Evolutionary conservation across 2,113 vertebrate species (phyloP), one percentile per base, ranked within the genome.

Genomic region (Pitta sordida): DNA sequence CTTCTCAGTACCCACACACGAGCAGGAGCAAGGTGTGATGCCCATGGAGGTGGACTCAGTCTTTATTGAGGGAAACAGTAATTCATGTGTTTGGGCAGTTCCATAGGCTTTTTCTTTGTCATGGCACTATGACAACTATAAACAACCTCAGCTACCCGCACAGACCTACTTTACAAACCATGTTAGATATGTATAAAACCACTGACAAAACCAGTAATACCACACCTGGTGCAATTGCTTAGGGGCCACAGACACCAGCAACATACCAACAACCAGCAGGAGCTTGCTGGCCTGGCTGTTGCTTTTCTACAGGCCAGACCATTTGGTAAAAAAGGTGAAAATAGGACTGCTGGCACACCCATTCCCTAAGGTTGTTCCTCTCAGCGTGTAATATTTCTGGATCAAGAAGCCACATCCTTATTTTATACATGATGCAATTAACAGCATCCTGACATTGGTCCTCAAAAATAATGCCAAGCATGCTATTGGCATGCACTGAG

Each of bases 401-500:
- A 77, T 36, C 44, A 36, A 60, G 30, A 34, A 77, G 27, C 1
- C 0, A 0, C 3, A 6, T 20, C 16, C 17, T 71, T 86, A 20
- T 59, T 86, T 89, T 41, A 29, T 17, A 23, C 2, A 1, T 15
- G 24, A 52, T 27, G 30, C 9, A 14, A 52, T 84, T 49, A 58
- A 36, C 14, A 55, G 29, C 77, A 34, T 41, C 29, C 59, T 64
- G 58, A 68, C 30, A 44, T 55, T 7, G 0, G n/a, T 15, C 37
- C 43, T 49, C 56, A 49, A 30, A n/a, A 92, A 44, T 17, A 63
- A 80, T 86, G 22, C 17, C 44, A 14, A 13, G 34, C 0, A 0
- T 3, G 9, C 29, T 36, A 3, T 7, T 7, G 5, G 41, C 49
- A 36, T 3, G 2, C 1, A 0, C n/a, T 1, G 6, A 7, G n/a